Evolutionary conservation across 2,113 vertebrate species (phyloP).

Genomic region (Polypterus bichir): DNA sequence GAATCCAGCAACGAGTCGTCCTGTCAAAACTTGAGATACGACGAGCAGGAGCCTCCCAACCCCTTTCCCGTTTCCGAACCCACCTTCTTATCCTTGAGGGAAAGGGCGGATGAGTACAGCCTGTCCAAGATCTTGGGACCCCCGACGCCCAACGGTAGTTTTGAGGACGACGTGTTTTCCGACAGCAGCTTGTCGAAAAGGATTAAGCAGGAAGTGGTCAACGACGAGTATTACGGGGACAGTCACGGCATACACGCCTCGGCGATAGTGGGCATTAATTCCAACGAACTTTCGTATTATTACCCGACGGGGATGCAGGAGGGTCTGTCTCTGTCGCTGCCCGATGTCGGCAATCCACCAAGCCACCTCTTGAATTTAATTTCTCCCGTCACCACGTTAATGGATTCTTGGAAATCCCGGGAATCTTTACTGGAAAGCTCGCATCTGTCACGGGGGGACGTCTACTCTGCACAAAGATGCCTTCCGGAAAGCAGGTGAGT

Average conservation of each 20-base stretch:
- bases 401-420: conserved; percentile 93
- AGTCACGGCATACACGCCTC: conserved; percentile 72
- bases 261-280: conserved; percentile 95
- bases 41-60: conserved; percentile 66
- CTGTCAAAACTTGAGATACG: conserved; percentile 73
- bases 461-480: conserved; percentile 82
- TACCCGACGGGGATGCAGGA: conserved; percentile 97
- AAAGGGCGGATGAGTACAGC: conserved; percentile 94
- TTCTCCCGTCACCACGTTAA: conserved; percentile 77
- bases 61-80: conserved; percentile 84
- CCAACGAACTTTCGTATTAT: conserved; percentile 95
- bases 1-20: conserved; percentile 75
- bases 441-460: conserved; percentile 71
- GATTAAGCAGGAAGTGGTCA: conserved; percentile 88
- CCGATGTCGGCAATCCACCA: conserved; percentile 77
- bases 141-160: conserved; percentile 77
- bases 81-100: conserved; percentile 90
- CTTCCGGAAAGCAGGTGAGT: conserved; percentile 68
- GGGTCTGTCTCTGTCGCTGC: conserved; percentile 86
- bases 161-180: conserved; percentile 74
- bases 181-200: conserved; percentile 67
- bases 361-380: conserved; percentile 92
- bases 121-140: conserved; percentile 95
- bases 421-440: conserved; percentile 65
- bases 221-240: conserved; percentile 86